Percentiles rank a stretch among this genome's conserved stretches.
phyloP scores from a whole-genome alignment of 2,888 invertebrate species.

The Drosophila emarginata region DNA sequence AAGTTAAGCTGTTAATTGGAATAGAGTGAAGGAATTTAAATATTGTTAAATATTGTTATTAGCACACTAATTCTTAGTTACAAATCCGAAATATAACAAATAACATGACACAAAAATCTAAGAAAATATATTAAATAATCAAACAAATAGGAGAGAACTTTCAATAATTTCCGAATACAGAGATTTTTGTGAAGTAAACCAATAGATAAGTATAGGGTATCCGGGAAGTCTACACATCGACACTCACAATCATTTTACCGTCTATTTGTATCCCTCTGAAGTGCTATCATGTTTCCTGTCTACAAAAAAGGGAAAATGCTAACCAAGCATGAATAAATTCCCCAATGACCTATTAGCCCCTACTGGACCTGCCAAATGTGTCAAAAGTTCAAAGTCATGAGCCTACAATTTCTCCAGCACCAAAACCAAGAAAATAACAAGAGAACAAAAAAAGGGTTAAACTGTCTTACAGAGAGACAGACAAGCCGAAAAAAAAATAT shows the following conservation, averaged over 20 bases:
- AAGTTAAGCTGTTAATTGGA: too few species aligned
- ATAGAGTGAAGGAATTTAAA: too few species aligned
- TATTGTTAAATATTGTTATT: too few species aligned
- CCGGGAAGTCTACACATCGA: background rate
- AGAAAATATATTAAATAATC: too few species aligned
- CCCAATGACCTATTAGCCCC: slow-evolving; percentile 63
- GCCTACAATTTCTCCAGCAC: slow-evolving; percentile 33
- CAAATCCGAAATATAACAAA: too few species aligned
- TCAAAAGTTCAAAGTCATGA: slow-evolving; percentile 71
- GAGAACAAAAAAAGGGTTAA: slow-evolving; percentile 53
- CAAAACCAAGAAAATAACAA: background rate
- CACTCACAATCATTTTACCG: background rate
- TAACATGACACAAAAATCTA: too few species aligned
- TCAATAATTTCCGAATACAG: too few species aligned
- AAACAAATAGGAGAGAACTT: too few species aligned
- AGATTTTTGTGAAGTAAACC: too few species aligned
- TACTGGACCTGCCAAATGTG: slow-evolving; percentile 66
- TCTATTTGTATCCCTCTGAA: slow-evolving; percentile 25
- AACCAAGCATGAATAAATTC: slow-evolving; percentile 48
- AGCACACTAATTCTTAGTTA: too few species aligned
- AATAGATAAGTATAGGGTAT: too few species aligned
- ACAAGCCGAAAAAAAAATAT: slow-evolving; percentile 38
- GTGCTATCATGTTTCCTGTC: slow-evolving; percentile 40
- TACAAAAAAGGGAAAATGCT: slow-evolving; percentile 5
- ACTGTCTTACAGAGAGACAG: slow-evolving; percentile 24